A percentile compares a stretch with the other conserved stretches of the same genome.
Conservation (phyloP, 2,888 invertebrate species). For the Azorinus chamasolen region DNA sequence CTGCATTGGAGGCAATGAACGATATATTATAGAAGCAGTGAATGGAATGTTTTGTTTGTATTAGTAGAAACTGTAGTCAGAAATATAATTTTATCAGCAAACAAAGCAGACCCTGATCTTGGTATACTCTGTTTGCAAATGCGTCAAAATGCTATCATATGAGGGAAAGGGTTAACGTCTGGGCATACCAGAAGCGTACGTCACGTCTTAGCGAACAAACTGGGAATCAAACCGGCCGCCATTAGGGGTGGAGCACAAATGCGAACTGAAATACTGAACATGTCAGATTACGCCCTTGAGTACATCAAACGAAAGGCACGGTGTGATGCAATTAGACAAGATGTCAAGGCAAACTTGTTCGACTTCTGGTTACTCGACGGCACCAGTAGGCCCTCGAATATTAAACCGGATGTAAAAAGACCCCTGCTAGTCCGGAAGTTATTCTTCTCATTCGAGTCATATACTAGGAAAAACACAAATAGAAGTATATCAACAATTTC, state of each 20-base stretch:
- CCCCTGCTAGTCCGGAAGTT: background rate
- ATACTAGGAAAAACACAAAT: slow-evolving; percentile 31
- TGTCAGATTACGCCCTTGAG: background rate
- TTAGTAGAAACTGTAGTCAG: too few species aligned
- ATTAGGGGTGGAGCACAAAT: background rate
- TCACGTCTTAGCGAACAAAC: too few species aligned
- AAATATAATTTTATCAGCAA: too few species aligned
- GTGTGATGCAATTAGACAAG: background rate
- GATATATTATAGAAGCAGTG: too few species aligned
- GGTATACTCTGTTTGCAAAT: too few species aligned
- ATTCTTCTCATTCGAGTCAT: background rate
- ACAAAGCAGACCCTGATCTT: too few species aligned
- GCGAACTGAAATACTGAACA: background rate
- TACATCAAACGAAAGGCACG: slow-evolving; percentile 8
- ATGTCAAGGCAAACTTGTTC: background rate
- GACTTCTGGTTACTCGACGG: slow-evolving; percentile 13
- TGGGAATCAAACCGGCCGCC: too few species aligned
- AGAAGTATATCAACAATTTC: slow-evolving; percentile 26
- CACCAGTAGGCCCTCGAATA: background rate
- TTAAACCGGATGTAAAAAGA: slow-evolving; percentile 16
- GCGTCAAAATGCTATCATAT: too few species aligned
- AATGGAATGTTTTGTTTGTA: too few species aligned
- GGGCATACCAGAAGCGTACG: too few species aligned
- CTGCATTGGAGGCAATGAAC: too few species aligned
- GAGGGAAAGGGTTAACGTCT: too few species aligned